Conservation (phyloP, 2,113 vertebrate species). For the Hyla sarda region DNA sequence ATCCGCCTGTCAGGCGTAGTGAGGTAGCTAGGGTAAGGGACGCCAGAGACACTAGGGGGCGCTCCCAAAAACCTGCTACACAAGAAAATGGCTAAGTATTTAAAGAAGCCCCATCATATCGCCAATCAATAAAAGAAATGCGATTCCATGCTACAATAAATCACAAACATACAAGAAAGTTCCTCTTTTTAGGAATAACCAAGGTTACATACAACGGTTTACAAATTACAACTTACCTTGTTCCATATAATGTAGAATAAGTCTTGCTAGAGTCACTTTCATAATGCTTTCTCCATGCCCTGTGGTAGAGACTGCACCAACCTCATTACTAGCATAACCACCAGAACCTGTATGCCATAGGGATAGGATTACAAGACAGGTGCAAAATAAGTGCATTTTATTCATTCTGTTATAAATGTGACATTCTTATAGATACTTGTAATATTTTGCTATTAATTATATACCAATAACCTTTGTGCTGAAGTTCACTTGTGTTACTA, state of each 20-base stretch:
- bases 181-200: neutral
- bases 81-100: neutral
- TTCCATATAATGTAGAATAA: slow-evolving; percentile 87
- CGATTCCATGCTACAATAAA: no score
- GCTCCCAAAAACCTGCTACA: no score
- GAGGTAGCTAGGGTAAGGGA: no score
- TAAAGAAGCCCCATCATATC: no score
- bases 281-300: slow-evolving; percentile 95
- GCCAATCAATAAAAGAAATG: neutral
- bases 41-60: no score
- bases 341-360: slow-evolving; percentile 79
- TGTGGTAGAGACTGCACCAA: slow-evolving; percentile 88
- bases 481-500: no score
- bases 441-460: no score
- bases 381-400: neutral
- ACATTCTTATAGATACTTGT: neutral
- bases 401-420: neutral
- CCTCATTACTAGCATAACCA: slow-evolving; percentile 88
- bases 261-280: slow-evolving; percentile 88
- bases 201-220: neutral
- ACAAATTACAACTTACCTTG: slow-evolving; percentile 77
- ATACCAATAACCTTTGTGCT: no score
- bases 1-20: no score
- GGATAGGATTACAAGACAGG: slow-evolving; percentile 7
- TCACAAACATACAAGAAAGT: neutral